Evolutionary conservation across 2,113 vertebrate species (phyloP), one percentile per base, ranked within the genome.

Genomic region (Hystrix brachyura): DNA sequence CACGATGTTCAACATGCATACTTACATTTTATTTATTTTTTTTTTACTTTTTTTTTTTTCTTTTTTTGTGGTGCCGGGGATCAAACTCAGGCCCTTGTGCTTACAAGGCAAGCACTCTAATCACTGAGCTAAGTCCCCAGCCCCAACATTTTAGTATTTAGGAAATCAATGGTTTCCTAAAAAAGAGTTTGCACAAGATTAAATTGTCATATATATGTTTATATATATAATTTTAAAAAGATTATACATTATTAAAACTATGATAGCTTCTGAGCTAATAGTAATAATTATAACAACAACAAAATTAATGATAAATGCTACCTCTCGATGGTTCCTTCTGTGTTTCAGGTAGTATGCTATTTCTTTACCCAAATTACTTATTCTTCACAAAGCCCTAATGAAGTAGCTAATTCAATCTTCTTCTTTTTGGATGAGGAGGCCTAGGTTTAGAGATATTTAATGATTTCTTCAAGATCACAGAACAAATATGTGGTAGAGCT

Each of bases 261-360:
- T 72, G n/a, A 32, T 84, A 69, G 67, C 6, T 87, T 86, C 46
- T 89, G 59, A 92, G n/a, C 14, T 71, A 82, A 48, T 89, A 88
- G 21, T 55, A 57, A 21, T 65, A 65, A 72, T 38, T 38, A 13
- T 4, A 81, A 46, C 55, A 90, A 65, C 1, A 81, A 38, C 4
- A 92, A 29, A 25, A 64, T 79, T 43, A 57, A n/a, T 8, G 67
- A 34, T 48, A 80, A 90, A 87, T 59, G 6, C 12, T 71, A n/a
- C 29, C 43, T 55, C 38, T 87, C 87, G 13, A 62, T 3, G 14
- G 60, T 46, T 15, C 8, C 14, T 51, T 57, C 27, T 43, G 14
- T 51, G 38, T 94, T 55, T 93, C 46, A 51, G 21, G 8, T 76
- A 46, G 32, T 62, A 11, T 34, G 5, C 18, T 84, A 88, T 79